Evolutionary conservation across 2,797 vertebrate genomes (phyloP).

Genomic region (Darevskia mixta): DNA sequence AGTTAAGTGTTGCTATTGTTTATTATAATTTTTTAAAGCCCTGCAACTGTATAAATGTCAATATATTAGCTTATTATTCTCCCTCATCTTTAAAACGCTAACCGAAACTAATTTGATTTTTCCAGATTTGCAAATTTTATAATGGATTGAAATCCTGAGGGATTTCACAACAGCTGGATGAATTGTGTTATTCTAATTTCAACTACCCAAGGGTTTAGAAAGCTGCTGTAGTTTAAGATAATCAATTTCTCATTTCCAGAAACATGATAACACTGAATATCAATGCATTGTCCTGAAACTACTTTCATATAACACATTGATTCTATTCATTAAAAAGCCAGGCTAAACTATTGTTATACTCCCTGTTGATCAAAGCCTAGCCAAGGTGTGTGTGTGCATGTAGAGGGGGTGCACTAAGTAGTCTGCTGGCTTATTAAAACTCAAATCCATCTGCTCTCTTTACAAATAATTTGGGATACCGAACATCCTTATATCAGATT

Average conservation of each 20-base stretch:
- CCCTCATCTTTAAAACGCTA: conserved; percentile 69
- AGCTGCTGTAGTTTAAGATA: conserved; percentile 72
- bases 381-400: not conserved
- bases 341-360: conserved; percentile 27
- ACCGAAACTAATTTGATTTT: conserved; percentile 75
- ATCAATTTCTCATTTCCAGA: conserved; percentile 75
- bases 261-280: conserved; percentile 65
- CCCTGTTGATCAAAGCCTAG: conserved; percentile 22
- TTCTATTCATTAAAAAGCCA: conserved; percentile 66
- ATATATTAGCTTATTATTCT: conserved; percentile 58
- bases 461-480: not conserved
- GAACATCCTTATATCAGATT: not conserved
- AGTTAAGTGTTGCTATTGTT: conserved; percentile 47
- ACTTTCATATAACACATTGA: conserved; percentile 51
- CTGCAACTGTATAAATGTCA: conserved; percentile 47
- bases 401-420: not conserved
- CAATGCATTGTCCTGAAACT: conserved; percentile 50
- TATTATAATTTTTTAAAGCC: conserved; percentile 39
- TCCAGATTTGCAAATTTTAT: conserved; percentile 75
- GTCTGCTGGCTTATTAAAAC: conserved; percentile 8
- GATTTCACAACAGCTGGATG: conserved; percentile 75
- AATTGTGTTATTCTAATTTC: conserved; percentile 78
- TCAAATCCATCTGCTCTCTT: not conserved
- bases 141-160: conserved; percentile 75
- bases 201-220: conserved; percentile 73